Percentiles rank a stretch among this genome's conserved stretches.
phyloP scores from a whole-genome alignment of 64 coral and sea anemone species.

The Dendrophyllia cribrosa region DNA sequence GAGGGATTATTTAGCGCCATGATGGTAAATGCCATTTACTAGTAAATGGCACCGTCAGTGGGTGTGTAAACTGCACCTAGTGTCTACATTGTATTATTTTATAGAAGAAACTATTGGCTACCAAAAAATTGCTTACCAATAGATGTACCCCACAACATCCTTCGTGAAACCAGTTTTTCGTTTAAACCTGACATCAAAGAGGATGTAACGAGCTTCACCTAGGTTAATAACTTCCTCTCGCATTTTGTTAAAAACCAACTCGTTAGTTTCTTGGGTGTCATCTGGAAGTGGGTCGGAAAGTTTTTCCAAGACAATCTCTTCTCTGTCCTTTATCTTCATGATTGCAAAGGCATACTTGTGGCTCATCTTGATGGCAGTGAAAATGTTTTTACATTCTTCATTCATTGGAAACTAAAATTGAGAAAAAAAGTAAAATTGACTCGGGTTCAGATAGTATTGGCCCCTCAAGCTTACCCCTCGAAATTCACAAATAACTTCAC shows the following conservation, averaged over 20 bases:
- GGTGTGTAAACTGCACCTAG: no score
- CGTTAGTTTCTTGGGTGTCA: not conserved
- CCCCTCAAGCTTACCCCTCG: no score
- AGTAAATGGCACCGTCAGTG: no score
- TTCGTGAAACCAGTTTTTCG: not conserved
- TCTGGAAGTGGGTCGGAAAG: not conserved
- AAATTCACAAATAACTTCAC: no score
- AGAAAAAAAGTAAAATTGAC: no score
- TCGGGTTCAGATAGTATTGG: no score
- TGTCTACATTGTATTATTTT: no score
- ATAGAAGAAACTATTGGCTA: no score
- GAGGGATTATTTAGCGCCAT: no score
- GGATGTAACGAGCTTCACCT: not conserved
- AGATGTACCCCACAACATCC: not conserved
- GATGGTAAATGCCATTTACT: no score
- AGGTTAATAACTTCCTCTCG: not conserved
- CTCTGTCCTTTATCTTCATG: conserved; percentile 12
- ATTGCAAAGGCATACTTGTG: conserved; percentile 2
- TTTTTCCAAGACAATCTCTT: not conserved
- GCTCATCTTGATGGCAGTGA: not conserved
- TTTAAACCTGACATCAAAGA: not conserved
- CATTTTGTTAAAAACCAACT: not conserved
- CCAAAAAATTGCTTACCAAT: not conserved
- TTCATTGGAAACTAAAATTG: not conserved
- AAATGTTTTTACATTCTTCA: not conserved